Conservation (phyloP, 1,140 invertebrate species). For the Cotesia vestalis region DNA sequence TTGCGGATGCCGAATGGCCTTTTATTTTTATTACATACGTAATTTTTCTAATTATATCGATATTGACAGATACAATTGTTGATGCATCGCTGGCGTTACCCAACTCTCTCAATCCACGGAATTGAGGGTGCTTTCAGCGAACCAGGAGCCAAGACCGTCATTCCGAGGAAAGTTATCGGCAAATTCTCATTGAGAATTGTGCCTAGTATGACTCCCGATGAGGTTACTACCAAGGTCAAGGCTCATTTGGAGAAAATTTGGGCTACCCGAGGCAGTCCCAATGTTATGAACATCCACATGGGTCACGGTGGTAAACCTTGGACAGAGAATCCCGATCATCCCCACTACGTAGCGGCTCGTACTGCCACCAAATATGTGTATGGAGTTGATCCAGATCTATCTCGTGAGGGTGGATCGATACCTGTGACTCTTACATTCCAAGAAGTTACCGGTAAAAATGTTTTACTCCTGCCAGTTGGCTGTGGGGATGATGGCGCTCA, state of each 20-base stretch:
- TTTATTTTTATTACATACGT: slow-evolving; percentile 2
- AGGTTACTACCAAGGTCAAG: slow-evolving; percentile 78
- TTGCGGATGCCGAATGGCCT: too few species aligned
- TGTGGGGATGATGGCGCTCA: slow-evolving; percentile 96
- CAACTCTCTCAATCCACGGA: slow-evolving; percentile 90
- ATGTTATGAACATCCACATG: slow-evolving; percentile 83
- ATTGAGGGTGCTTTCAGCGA: slow-evolving; percentile 94
- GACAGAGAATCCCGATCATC: slow-evolving; percentile 91
- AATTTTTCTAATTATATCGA: slow-evolving; percentile 35
- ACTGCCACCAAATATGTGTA: slow-evolving; percentile 90
- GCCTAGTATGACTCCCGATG: slow-evolving; percentile 85
- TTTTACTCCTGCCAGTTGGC: slow-evolving; percentile 91
- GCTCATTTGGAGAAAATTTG: slow-evolving; percentile 78
- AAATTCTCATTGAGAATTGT: slow-evolving; percentile 97
- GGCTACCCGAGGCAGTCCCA: slow-evolving; percentile 81
- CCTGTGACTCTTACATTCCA: slow-evolving; percentile 92
- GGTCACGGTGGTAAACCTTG: slow-evolving; percentile 86
- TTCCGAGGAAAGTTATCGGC: slow-evolving; percentile 92
- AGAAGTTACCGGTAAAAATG: slow-evolving; percentile 91
- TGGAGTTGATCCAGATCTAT: slow-evolving; percentile 92
- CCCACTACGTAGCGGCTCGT: slow-evolving; percentile 89
- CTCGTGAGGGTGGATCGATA: slow-evolving; percentile 95
- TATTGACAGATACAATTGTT: slow-evolving; percentile 70
- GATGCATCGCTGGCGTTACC: slow-evolving; percentile 92
- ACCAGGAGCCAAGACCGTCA: slow-evolving; percentile 93